Evolutionary conservation across 1,140 invertebrate species (phyloP).

Genomic region (Triops cancriformis): DNA sequence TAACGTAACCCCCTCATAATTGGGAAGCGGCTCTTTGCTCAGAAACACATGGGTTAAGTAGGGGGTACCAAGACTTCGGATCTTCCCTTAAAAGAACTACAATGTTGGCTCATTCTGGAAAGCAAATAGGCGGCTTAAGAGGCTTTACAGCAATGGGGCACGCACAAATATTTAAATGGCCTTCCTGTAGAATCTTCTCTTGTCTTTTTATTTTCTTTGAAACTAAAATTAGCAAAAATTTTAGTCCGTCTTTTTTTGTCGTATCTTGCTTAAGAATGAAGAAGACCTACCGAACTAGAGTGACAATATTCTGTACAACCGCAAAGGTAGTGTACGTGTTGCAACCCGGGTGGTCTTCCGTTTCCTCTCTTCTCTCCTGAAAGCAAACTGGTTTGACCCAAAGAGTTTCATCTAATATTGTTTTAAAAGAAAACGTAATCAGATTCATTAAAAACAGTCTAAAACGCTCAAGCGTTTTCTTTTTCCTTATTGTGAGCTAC

Average conservation of each 20-base stretch:
- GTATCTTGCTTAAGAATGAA: not conserved
- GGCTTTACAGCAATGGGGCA: too few relatives aligned
- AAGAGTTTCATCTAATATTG: not conserved
- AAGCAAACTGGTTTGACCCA: not conserved
- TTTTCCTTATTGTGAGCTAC: not conserved
- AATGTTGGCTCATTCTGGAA: too few relatives aligned
- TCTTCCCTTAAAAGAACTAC: too few relatives aligned
- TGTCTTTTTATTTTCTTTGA: too few relatives aligned
- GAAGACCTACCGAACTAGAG: not conserved
- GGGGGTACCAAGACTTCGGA: too few relatives aligned
- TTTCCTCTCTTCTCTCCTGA: not conserved
- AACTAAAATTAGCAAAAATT: too few relatives aligned
- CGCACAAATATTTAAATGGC: too few relatives aligned
- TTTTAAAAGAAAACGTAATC: not conserved
- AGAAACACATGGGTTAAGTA: too few relatives aligned
- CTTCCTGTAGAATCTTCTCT: too few relatives aligned
- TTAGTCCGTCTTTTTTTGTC: too few relatives aligned
- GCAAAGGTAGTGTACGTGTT: not conserved
- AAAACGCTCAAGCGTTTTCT: not conserved
- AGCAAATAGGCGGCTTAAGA: too few relatives aligned
- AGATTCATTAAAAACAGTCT: not conserved
- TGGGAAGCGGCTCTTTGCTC: not conserved
- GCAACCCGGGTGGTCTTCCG: not conserved
- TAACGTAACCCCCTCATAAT: not conserved
- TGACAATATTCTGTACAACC: not conserved